These are phyloP conservation scores for Phycodurus eques DNA, from an alignment of 2,113 vertebrate genomes.

Conservation along the genomic window DNA sequence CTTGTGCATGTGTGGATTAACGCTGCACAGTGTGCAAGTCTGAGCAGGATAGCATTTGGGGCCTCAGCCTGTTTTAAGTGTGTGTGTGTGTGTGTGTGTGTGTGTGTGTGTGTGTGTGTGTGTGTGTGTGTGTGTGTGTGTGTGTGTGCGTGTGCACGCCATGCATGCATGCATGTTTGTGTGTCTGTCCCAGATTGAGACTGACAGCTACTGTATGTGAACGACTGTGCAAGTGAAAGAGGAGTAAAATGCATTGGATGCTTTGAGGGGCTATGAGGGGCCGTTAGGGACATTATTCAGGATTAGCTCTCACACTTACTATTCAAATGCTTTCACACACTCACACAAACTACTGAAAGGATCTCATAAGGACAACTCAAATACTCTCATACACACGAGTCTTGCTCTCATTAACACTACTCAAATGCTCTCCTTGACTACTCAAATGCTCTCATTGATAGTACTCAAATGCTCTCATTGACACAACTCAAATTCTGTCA, in stretches of 20 bases:
- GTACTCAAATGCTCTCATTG: no score
- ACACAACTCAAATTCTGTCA: no score
- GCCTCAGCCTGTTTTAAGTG: constrained; percentile 14
- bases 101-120: constrained; percentile 28
- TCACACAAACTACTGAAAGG: no score
- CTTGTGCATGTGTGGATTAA: constrained; percentile 44
- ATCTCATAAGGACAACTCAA: no score
- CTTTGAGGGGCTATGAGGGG: no score
- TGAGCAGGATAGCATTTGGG: constrained; percentile 35
- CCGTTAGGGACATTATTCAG: no score
- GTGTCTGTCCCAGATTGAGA: constrained; percentile 40
- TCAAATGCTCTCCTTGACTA: no score
- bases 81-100: constrained; percentile 19
- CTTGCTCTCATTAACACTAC: no score
- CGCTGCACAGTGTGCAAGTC: constrained; percentile 37
- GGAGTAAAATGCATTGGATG: constrained; percentile 20
- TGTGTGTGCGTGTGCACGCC: neutral
- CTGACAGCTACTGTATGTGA: constrained; percentile 42
- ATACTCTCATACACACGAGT: no score
- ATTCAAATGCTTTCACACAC: no score
- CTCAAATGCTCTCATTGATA: no score
- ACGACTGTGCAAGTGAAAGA: constrained; percentile 41
- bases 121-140: constrained; percentile 30
- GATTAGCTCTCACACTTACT: no score
- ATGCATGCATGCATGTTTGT: constrained; percentile 2